Conservation (phyloP, 2,797 vertebrate genomes). For the Oreochromis grahami region DNA sequence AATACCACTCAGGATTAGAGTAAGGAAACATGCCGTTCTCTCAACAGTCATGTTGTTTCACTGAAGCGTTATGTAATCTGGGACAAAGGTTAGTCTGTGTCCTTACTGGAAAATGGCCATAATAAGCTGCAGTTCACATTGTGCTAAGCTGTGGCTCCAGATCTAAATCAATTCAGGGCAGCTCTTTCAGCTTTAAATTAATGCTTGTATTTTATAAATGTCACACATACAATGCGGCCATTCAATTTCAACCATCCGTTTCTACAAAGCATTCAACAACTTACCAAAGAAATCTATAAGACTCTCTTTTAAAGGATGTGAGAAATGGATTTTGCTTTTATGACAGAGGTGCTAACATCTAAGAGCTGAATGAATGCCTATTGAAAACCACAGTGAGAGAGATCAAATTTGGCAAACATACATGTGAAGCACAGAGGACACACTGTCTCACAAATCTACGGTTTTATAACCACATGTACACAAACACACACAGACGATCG, state of each 20-base stretch:
- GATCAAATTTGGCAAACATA: background rate
- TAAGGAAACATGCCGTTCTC: background rate
- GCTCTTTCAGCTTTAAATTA: background rate
- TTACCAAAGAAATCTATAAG: background rate
- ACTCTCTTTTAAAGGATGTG: background rate
- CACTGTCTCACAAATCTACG: background rate
- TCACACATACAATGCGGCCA: background rate
- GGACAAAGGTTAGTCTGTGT: constrained; percentile 15
- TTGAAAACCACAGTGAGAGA: background rate
- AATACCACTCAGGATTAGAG: background rate
- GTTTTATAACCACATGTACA: background rate
- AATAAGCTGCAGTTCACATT: background rate
- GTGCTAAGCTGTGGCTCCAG: background rate
- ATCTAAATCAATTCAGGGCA: background rate
- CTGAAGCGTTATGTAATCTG: background rate
- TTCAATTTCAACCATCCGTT: background rate
- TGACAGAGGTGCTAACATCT: background rate
- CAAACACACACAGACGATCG: background rate
- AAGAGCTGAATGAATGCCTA: background rate
- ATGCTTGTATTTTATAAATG: background rate
- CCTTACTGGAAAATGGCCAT: background rate
- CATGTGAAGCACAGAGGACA: background rate
- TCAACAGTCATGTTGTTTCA: constrained; percentile 1
- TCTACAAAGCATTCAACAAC: background rate
- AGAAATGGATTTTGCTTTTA: background rate